Conservation (phyloP, 2,797 vertebrate genomes). For the Pseudochirops corinnae region DNA sequence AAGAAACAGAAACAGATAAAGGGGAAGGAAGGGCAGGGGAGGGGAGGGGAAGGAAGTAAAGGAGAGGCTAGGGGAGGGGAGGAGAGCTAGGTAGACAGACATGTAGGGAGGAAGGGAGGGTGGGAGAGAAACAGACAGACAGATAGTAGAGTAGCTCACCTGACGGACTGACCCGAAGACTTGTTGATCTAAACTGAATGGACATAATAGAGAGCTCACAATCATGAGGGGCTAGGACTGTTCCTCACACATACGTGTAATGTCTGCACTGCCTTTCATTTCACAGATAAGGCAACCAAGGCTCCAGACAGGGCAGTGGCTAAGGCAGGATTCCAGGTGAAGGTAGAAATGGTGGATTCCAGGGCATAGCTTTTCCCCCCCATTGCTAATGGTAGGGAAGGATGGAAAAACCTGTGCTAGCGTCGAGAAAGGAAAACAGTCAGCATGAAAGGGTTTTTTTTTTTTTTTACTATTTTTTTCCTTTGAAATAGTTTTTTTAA, state of each 20-base stretch:
- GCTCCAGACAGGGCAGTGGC: background rate
- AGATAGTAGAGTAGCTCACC: background rate
- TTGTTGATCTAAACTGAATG: background rate
- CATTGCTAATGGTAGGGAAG: background rate
- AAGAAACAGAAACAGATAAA: background rate
- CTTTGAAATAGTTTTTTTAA: background rate
- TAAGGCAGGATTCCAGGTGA: background rate
- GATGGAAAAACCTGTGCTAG: background rate
- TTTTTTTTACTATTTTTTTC: background rate
- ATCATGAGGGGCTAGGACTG: background rate
- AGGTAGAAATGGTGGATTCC: background rate
- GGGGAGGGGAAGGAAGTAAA: fast-evolving
- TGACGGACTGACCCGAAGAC: background rate
- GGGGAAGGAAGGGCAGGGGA: background rate
- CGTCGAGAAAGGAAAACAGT: background rate
- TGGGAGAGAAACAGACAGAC: background rate
- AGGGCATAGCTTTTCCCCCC: background rate
- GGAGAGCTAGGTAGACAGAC: background rate
- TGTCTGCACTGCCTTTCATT: background rate
- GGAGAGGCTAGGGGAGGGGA: fast-evolving
- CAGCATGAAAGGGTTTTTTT: background rate
- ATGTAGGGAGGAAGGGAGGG: background rate
- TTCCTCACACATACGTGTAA: background rate
- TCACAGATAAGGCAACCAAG: background rate
- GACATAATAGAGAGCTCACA: background rate